Evolutionary conservation across 92 coral and sea anemone genomes (phyloP).

Genomic region (Epizoanthus illoricatus): DNA sequence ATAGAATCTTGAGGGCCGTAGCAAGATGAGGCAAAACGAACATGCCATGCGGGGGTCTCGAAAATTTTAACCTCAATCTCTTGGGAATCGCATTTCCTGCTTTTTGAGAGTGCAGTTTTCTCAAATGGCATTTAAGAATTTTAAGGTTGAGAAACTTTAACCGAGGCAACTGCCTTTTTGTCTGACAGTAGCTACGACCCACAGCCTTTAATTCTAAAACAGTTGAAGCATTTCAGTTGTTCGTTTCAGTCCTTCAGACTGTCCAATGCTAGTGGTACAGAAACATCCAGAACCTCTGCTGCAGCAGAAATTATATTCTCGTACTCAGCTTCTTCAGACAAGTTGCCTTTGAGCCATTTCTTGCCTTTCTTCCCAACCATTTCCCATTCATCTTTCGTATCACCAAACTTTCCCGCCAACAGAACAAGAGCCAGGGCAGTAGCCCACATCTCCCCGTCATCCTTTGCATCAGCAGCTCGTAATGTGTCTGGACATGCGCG

Average conservation of each 20-base stretch:
- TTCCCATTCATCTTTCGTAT: constrained; percentile 42
- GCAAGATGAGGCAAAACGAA: too few species aligned
- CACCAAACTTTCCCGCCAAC: constrained; percentile 21
- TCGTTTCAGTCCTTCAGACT: not conserved
- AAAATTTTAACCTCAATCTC: too few species aligned
- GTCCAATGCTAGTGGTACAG: not conserved
- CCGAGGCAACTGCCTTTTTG: too few species aligned
- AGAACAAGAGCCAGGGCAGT: constrained; percentile 26
- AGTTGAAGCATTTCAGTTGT: too few species aligned
- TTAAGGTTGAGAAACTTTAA: too few species aligned
- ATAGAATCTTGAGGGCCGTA: too few species aligned
- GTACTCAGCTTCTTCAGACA: not conserved
- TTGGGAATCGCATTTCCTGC: too few species aligned
- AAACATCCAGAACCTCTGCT: not conserved
- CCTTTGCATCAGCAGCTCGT: not conserved
- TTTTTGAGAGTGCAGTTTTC: too few species aligned
- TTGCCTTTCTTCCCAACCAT: constrained; percentile 28
- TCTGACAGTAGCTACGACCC: too few species aligned
- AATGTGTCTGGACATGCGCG: constrained; percentile 1
- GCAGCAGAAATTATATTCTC: constrained; percentile 16
- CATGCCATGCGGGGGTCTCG: too few species aligned
- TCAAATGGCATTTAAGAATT: too few species aligned
- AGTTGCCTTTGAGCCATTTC: constrained; percentile 11
- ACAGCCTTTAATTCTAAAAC: too few species aligned
- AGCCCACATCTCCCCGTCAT: constrained; percentile 21